Evolutionary conservation across 2,797 vertebrate species (phyloP), one percentile per base, ranked within the genome.

Genomic region (Rhinichthys osculus): DNA sequence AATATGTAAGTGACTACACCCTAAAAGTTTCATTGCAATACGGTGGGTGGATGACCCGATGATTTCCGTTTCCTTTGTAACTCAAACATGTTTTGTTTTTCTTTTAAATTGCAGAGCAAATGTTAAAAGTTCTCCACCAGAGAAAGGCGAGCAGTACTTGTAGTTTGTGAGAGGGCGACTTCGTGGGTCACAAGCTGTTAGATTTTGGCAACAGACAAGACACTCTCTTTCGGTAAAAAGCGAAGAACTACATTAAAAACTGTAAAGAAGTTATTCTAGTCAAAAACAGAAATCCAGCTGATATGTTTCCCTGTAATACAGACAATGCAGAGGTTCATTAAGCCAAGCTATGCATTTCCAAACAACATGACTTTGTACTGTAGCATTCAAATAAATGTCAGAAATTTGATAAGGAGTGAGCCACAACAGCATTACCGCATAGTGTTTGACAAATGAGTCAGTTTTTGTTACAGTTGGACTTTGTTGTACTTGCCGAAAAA

Each of bases 81-180:
- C 95, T 95, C 93, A 95, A 96, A 94, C 82, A 0, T 96, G 91
- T 97, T 93, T 93, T 85, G 84, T 85, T 96, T 94, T 93, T 95
- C 94, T 95, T 95, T 97, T 97, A 95, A 97, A 96, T 96, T 96
- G 92, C 96, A 97, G 96, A 95, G 92, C 95, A 94, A 94, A 96
- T 96, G 94, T 97, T 95, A 97, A 98, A 95, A 95, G 95, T 94
- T 95, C 96, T 86, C 94, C 96, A 95, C 95, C 96, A 94, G 89
- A 95, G 95, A 97, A 97, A 96, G 96, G 95, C 92, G 96, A 97
- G 94, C 95, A 96, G 94, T 96, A 95, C 95, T 96, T 97, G 88
- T 97, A 97, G 94, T 94, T 94, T 94, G 93, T 93, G 94, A 94
- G 92, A 95, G 93, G 84, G 85, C 88, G 76, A 71, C 89, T 93